Evolutionary conservation across 2,797 vertebrate genomes (phyloP).

Genomic region (Alauda arvensis): DNA sequence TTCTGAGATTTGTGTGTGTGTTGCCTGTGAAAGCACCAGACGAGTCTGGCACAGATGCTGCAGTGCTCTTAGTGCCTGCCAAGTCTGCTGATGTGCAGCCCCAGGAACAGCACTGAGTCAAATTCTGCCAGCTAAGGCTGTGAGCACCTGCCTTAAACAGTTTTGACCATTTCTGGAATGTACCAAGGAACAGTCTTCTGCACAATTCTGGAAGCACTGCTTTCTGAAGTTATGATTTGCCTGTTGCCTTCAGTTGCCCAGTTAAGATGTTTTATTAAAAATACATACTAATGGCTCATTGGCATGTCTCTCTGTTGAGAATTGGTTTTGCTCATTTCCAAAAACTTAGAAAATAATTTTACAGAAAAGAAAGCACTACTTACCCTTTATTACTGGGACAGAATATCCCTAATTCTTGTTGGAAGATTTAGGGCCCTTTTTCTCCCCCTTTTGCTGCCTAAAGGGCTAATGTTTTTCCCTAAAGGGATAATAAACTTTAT

Average conservation of each 20-base stretch:
- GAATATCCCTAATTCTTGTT: not conserved
- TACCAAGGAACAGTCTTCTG: not conserved
- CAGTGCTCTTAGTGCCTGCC: not conserved
- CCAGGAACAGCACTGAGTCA: not conserved
- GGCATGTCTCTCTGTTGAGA: not conserved
- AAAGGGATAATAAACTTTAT: not conserved
- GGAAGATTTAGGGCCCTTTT: not conserved
- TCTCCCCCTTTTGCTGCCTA: not conserved
- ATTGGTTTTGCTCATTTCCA: not conserved
- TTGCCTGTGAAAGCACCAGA: not conserved
- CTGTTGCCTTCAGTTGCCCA: not conserved
- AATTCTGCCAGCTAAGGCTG: not conserved
- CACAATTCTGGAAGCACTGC: fast-evolving
- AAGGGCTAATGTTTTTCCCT: not conserved
- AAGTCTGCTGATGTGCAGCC: not conserved
- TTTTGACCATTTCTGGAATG: not conserved
- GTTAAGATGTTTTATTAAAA: not conserved
- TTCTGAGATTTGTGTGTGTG: not conserved
- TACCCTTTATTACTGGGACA: not conserved
- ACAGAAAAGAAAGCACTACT: not conserved
- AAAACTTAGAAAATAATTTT: not conserved
- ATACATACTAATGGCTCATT: not conserved
- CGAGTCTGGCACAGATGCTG: fast-evolving
- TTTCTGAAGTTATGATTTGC: not conserved
- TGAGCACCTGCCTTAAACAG: not conserved